Evolutionary conservation across 2,888 invertebrate species (phyloP).

Genomic region (Dysmachus trigonus): DNA sequence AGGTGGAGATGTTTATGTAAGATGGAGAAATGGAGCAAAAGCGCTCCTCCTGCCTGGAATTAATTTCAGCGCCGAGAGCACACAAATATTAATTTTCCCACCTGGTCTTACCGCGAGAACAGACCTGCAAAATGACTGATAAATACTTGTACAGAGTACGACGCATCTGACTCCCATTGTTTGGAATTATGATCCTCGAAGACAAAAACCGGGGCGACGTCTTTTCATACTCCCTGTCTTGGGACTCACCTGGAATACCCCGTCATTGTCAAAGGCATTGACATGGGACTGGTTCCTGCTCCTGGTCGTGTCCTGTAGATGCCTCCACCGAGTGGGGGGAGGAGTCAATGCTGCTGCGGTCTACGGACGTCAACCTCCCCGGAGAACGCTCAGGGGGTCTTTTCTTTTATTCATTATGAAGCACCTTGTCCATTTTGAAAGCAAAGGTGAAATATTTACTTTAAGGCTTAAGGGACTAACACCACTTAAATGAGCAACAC

Average conservation of each 20-base stretch:
- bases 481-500: background rate
- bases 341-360: background rate
- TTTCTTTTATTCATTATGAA: slow-evolving; percentile 38
- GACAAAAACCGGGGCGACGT: slow-evolving; percentile 51
- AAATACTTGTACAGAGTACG: slow-evolving; percentile 9
- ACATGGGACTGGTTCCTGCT: background rate
- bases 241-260: slow-evolving; percentile 26
- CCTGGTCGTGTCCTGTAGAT: background rate
- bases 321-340: background rate
- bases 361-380: background rate
- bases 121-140: slow-evolving; percentile 43
- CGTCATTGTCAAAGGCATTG: slow-evolving; percentile 37
- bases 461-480: background rate
- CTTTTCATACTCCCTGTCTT: slow-evolving; percentile 18
- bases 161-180: slow-evolving; percentile 48
- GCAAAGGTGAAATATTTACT: slow-evolving; percentile 33
- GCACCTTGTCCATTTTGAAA: slow-evolving; percentile 9
- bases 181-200: slow-evolving; percentile 53
- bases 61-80: slow-evolving; percentile 39
- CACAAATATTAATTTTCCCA: slow-evolving; percentile 46
- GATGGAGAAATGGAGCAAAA: slow-evolving; percentile 4
- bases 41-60: slow-evolving; percentile 12
- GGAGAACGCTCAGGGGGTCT: background rate
- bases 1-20: slow-evolving; percentile 16
- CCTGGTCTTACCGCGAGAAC: slow-evolving; percentile 32